Base-by-base conservation (phyloP, 2,888 invertebrate genomes). In the Orthosia gothica region DNA sequence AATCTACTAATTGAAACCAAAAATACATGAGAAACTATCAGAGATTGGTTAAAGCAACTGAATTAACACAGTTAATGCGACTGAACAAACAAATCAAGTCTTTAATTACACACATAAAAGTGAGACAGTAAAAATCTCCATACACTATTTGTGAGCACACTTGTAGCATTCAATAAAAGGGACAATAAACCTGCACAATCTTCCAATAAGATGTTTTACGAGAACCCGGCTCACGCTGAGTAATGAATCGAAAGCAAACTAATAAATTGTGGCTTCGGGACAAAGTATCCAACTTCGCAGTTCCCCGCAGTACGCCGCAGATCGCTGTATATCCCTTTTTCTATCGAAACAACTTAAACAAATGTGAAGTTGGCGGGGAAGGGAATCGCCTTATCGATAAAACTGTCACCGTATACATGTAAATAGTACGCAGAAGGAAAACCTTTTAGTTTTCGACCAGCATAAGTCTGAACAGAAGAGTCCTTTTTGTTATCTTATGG, bases 221-320 rank as follows among this genome's bases (percentile, higher is more conserved):
- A 90, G 87, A 87, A 85, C 86, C 84, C 75, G 76, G 52, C 76
- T 65, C 69, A 78, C 54, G 65, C 86, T 84, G 87, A 90, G 91
- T 93, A 93, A 93, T 93, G 93, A 91, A 93, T 91, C 88, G 91
- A 89, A 89, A 88, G 88, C 89, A 89, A 90, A 91, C 92, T 88
- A 92, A 93, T 93, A 93, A 92, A 93, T 93, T 91, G 91, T 87
- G 92, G 91, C 89, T 87, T 84, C 89, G 81, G 85, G 87, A 88
- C 90, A 91, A 90, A 92, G 91, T 90, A 87, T 79, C 89, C 79
- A 88, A 89, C 83, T 91, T 87, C 76, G 72, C 76, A 83, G 80
- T 91, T 85, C 79, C 76, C 77, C 83, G 76, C 71, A 79, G 55
- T 40, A 40, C 61, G 61, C 61, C 61, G 45, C 61, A 61, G 20